Base-by-base conservation (phyloP, 2,113 vertebrate genomes). In the Sturnira hondurensis region DNA sequence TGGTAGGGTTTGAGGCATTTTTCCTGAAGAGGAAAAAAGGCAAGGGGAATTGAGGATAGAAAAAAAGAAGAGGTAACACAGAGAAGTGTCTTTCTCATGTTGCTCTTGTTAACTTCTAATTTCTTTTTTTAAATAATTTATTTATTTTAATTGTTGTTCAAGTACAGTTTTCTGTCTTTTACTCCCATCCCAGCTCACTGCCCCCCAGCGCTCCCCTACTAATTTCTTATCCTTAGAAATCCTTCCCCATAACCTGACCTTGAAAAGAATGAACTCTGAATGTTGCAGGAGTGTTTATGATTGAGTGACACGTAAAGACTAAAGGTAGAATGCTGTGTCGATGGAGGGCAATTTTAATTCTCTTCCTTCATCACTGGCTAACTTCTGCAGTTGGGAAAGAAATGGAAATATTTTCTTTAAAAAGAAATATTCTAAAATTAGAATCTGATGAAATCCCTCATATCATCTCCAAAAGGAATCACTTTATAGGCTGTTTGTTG, bases 361-460 rank as follows among this genome's bases (percentile, higher is more conserved):
- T 93, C 33, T 84, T 92, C 45, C 89, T 76, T 92, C 68, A 65
- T 93, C 19, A 5, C 65, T 63, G 67, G n/a, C 43, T 87, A 82
- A 74, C 19, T 73, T 36, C 70, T 0, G 28, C 33, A 85, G 28
- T 26, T 91, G 24, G 68, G 56, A 16, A 90, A 76, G 58, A 56
- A 88, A 58, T 76, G 77, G 89, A 88, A 83, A 82, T 20, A 8
- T 22, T 92, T 92, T 36, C 84, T 87, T 50, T 15, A 80, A 91
- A 86, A 89, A 24, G 63, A 85, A 78, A 28, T 41, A 22, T 65
- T 82, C 81, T 68, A 56, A 77, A 80, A 43, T 85, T 95, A 84
- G 85, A 88, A 80, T 81, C 56, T 87, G 87, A 96, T 56, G 50
- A 87, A 95, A 86, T 11, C 78, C 31, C n/a, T 83, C n/a, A 2